Evolutionary conservation across 2,888 invertebrate genomes (phyloP).

Genomic region (Drosophila meridionalis): DNA sequence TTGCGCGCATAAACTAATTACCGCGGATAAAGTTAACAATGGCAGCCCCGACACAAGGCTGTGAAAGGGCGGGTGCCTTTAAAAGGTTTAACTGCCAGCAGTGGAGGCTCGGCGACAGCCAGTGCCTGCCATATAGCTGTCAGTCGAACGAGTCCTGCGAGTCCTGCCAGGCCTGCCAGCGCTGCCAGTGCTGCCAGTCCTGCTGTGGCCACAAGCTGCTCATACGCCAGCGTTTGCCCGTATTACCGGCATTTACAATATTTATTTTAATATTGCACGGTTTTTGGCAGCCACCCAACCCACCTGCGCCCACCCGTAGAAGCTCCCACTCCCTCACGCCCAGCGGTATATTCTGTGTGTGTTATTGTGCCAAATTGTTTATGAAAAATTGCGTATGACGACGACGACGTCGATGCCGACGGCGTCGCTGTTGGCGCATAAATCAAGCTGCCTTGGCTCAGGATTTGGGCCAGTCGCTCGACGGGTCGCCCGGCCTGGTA

Average conservation of each 20-base stretch:
- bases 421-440: constrained; percentile 72
- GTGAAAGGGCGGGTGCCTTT: constrained; percentile 48
- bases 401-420: constrained; percentile 33
- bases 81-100: constrained; percentile 69
- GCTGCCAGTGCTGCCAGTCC: constrained; percentile 26
- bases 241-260: constrained; percentile 81
- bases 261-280: constrained; percentile 78
- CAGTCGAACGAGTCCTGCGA: constrained; percentile 13
- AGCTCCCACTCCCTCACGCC: constrained; percentile 6
- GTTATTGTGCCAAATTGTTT: constrained; percentile 81
- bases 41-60: constrained; percentile 18
- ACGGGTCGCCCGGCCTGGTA: constrained; percentile 60
- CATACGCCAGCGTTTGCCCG: constrained; percentile 58
- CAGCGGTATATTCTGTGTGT: constrained; percentile 56
- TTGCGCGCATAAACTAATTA: constrained; percentile 81
- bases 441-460: constrained; percentile 75
- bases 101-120: constrained; percentile 24
- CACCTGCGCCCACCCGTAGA: constrained; percentile 8
- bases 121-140: constrained; percentile 23
- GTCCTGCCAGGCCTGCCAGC: neutral
- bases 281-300: constrained; percentile 55
- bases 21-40: constrained; percentile 79
- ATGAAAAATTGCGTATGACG: constrained; percentile 81
- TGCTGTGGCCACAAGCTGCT: constrained; percentile 68
- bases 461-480: constrained; percentile 71